Evolutionary conservation across 2,797 vertebrate genomes (phyloP).

Genomic region (Liparis tanakae): DNA sequence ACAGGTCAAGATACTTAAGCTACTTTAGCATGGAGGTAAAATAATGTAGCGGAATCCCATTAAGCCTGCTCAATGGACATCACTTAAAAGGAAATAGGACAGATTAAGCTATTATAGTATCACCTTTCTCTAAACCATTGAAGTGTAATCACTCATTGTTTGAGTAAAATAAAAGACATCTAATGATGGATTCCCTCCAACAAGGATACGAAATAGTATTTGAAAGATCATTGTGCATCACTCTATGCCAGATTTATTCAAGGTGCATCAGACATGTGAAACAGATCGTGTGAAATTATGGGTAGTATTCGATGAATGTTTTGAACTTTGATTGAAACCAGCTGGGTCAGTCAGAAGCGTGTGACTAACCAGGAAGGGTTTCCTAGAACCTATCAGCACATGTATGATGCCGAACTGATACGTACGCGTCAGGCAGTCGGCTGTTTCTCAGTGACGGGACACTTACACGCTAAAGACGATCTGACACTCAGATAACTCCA

Average conservation of each 20-base stretch:
- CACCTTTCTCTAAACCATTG: no score
- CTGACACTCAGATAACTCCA: conserved; percentile 53
- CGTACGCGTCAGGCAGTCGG: conserved; percentile 37
- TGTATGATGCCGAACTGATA: conserved; percentile 66
- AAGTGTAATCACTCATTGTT: neutral
- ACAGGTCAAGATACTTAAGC: conserved; percentile 29
- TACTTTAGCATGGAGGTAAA: neutral
- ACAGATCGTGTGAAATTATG: neutral
- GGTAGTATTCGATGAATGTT: neutral
- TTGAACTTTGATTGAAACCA: neutral
- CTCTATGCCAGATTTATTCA: neutral
- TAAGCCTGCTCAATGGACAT: neutral
- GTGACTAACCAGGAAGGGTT: conserved; percentile 50
- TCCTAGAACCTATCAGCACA: neutral
- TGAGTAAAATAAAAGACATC: neutral
- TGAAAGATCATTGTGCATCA: neutral
- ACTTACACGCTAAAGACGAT: conserved; percentile 26
- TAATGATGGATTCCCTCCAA: neutral
- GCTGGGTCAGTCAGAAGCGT: neutral
- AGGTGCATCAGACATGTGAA: neutral
- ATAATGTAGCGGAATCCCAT: neutral
- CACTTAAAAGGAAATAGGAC: neutral
- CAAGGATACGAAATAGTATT: neutral
- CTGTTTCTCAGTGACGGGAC: conserved; percentile 31
- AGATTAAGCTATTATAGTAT: neutral